Evolutionary conservation across 2,113 vertebrate species (phyloP), one percentile per base, ranked within the genome.

Genomic region (Psettodes erumei): DNA sequence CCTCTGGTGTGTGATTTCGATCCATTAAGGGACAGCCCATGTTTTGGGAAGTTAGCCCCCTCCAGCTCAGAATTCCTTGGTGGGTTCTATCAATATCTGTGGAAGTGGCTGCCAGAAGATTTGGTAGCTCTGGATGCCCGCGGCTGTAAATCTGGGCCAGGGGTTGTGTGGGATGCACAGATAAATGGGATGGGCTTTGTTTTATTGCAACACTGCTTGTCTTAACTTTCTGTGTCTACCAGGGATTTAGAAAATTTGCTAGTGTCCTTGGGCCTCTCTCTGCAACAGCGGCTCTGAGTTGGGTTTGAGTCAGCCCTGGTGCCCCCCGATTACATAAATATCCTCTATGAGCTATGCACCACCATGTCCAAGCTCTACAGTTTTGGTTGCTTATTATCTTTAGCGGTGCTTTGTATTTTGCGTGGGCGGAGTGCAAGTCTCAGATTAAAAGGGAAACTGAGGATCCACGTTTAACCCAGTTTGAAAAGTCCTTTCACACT

Each of bases 161-260:
- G 85, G 88, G 90, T 93, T 93, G 90, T 90, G 92, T 92, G 92
- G 91, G 90, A 90, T 90, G 88, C 78, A 79, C 89, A 89, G 89
- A 93, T 92, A 91, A 94, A 95, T 90, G 86, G 87, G 81, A 79
- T 81, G 86, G 86, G 85, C 81, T 89, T 89, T 92, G 85, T 94
- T 94, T 94, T 89, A 93, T 79, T 83, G 90, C 86, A 55, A 81
- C 75, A 84, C 70, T 85, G 88, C 86, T 91, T 89, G 92, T 92
- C 91, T 94, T 90, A 90, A 93, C 89, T 87, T 93, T 88, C 85
- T 82, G 88, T 77, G 77, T 90, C 87, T 84, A 89, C 73, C 48
- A 77, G 86, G 89, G 89, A 91, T 91, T 90, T 90, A 63, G 81
- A 84, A 86, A 85, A 89, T 88, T 59, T 87, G 90, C 85, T 75